Base-by-base conservation (phyloP, 2,888 invertebrate genomes). In the Pimpla rufipes region DNA sequence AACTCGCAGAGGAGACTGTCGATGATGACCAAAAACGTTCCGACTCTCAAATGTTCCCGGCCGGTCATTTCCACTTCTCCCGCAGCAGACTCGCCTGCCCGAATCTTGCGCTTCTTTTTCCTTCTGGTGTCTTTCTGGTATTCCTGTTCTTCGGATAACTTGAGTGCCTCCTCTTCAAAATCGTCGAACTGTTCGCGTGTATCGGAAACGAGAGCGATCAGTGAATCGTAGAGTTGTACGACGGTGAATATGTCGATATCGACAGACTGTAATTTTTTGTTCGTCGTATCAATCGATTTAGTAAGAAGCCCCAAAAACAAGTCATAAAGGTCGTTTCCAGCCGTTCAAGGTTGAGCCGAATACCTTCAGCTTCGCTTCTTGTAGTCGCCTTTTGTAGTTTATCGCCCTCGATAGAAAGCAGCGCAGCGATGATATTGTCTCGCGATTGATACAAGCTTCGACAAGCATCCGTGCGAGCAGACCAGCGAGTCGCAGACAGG, bases 261-360 rank as follows among this genome's bases (percentile, higher is more conserved):
- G n/a, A n/a, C n/a, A n/a, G n/a, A n/a, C n/a, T n/a, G n/a, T n/a
- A n/a, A n/a, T n/a, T n/a, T n/a, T n/a, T n/a, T n/a, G n/a, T n/a
- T n/a, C n/a, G n/a, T n/a, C n/a, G n/a, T n/a, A n/a, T 79, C 16
- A 79, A 84, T n/a, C 37, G 50, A 42, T 62, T 35, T 52, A 84
- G 71, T 29, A 82, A 64, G 45, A 71, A 52, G 47, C 62, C 75
- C 79, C 79, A 84, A 59, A 84, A 81, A 47, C 57, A 59, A 21
- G 70, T n/a, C 83, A 84, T 74, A 55, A 84, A 84, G 50, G 83
- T 45, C 35, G 79, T 84, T 74, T 83, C 83, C 23, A 84, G 18
- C 35, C 83, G 78, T 57, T 84, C 77, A 29, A 84, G 67, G 21
- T 55, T 75, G 21, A 71, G 75, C 64, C 68, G 57, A 64, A 83